phyloP scores from a whole-genome alignment of 37 sponge, comb jelly and placozoan species.

The Hexactinellida sp. region DNA sequence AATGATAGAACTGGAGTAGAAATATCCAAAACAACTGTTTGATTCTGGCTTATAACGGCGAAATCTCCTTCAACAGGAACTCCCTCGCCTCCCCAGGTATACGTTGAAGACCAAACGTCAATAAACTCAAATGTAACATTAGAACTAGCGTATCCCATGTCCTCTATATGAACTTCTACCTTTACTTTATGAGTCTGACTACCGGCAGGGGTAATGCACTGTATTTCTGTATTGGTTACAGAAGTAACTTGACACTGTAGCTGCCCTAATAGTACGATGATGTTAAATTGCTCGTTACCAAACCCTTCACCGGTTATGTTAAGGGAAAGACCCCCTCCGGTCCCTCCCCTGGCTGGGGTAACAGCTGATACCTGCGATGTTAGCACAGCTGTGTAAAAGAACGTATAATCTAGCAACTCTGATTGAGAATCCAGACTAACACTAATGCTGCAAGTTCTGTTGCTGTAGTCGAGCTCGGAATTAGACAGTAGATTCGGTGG shows the following conservation, averaged over 20 bases:
- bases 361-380: constrained; percentile 50
- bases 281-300: constrained; percentile 23
- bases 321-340: constrained; percentile 67
- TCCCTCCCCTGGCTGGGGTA: constrained; percentile 65
- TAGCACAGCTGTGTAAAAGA: constrained; percentile 33
- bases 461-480: neutral
- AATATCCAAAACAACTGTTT: constrained; percentile 73
- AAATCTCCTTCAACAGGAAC: constrained; percentile 72
- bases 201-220: constrained; percentile 50
- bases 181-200: constrained; percentile 34
- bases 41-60: constrained; percentile 67
- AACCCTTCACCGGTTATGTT: constrained; percentile 72
- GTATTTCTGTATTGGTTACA: constrained; percentile 36
- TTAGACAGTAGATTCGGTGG: constrained; percentile 33
- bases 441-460: constrained; percentile 14
- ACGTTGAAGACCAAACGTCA: constrained; percentile 34
- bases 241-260: constrained; percentile 32
- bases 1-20: constrained; percentile 45
- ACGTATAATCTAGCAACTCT: neutral
- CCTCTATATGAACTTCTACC: constrained; percentile 46
- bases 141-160: neutral
- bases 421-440: constrained; percentile 9
- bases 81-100: constrained; percentile 79
- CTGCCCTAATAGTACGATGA: constrained; percentile 44
- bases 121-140: constrained; percentile 22